Base-by-base conservation (phyloP, 1,140 invertebrate genomes). In the Papilio polyxenes region DNA sequence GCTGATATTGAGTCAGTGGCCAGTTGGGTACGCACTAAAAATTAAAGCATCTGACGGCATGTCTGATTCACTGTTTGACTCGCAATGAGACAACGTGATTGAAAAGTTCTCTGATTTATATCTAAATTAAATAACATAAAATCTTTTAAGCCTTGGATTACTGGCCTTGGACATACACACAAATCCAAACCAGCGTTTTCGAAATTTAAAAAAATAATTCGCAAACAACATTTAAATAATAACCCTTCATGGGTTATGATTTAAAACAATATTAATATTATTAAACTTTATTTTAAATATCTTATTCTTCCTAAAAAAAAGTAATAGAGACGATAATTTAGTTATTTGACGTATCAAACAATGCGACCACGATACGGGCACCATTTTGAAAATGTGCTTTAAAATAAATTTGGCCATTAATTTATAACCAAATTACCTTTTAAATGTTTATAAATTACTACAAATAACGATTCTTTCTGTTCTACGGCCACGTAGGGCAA, bases 401-500 rank as follows among this genome's bases (percentile, higher is more conserved):
- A 65, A 65, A 44, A 65, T 31, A 31, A 65, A 65, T n/a, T 59
- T n/a, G 31, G 10, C 65, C 65, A 31, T 72, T 72, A 72, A 37
- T 72, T 72, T 40, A 37, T 37, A 37, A 72, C 31, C 31, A 37
- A 72, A 72, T 72, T 40, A 72, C 65, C 17, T 37, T 65, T 72
- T 72, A 6, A 72, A 72, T 72, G 5, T 15, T 37, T 72, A 8
- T 37, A 72, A 72, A 65, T 65, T 8, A 69, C 62, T 69, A 69
- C 62, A 69, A 65, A 65, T 65, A 65, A 72, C 13, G 31, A 72
- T 72, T 13, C 31, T 37, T 23, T 53, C 49, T 53, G 13, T 51
- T 56, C 49, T 11, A 77, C 1, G 49, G 78, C 78, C 78, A 80
- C 78, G 83, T 86, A 89, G 87, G 85, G 85, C 88, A 82, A 69